phyloP scores from a whole-genome alignment of 2,888 invertebrate genomes.

The Fragum whitleyi region DNA sequence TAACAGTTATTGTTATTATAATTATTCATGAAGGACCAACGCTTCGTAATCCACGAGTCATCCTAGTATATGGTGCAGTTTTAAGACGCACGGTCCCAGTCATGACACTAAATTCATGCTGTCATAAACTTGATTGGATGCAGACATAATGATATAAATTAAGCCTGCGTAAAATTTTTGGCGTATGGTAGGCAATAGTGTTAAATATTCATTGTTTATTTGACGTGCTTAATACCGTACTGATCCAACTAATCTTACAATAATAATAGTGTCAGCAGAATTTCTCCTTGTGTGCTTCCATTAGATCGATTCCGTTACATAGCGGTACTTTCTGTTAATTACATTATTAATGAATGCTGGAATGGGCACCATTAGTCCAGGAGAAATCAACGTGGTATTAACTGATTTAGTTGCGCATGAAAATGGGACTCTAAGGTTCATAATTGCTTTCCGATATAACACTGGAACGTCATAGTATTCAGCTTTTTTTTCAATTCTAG shows the following conservation, averaged over 20 bases:
- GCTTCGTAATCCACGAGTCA: no score
- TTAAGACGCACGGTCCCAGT: no score
- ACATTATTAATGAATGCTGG: slow-evolving; percentile 28
- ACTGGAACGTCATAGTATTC: no score
- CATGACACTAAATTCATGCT: not conserved
- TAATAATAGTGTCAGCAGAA: slow-evolving; percentile 25
- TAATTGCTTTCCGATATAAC: no score
- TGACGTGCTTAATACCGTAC: slow-evolving; percentile 8
- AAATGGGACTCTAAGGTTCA: slow-evolving; percentile 7
- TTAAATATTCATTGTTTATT: slow-evolving; percentile 29
- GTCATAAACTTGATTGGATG: slow-evolving; percentile 25
- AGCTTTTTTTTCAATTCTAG: no score
- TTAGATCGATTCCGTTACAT: slow-evolving; percentile 29
- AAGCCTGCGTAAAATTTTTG: slow-evolving; percentile 17
- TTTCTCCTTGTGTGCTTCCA: slow-evolving; percentile 4
- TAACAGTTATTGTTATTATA: no score
- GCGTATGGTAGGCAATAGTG: slow-evolving; percentile 16
- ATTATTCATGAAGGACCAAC: no score
- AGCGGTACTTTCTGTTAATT: slow-evolving; percentile 30
- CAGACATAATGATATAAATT: slow-evolving; percentile 19
- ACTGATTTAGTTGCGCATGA: slow-evolving; percentile 54
- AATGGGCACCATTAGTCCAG: slow-evolving; percentile 24
- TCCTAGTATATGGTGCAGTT: no score
- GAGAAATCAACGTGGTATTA: slow-evolving; percentile 32
- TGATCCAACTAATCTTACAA: not conserved